A percentile compares a stretch with the other conserved stretches of the same genome.
phyloP scores from a whole-genome alignment of 1,140 invertebrate genomes.

The Heterodera schachtii region DNA sequence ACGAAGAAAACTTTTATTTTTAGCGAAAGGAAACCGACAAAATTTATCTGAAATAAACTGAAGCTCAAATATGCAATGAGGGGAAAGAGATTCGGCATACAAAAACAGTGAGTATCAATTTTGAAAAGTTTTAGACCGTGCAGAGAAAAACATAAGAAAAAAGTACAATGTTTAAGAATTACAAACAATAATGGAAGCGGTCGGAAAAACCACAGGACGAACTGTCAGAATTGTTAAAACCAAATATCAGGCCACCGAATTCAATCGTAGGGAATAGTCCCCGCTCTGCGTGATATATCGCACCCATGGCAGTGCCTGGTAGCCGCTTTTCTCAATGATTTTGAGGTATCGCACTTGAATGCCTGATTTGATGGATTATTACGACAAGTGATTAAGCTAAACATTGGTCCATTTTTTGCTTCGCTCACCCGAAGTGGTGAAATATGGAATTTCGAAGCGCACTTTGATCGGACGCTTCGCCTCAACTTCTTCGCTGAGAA shows the following conservation, averaged over 20 bases:
- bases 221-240: neutral
- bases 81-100: no score
- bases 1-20: no score
- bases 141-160: neutral
- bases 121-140: neutral
- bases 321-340: slow-evolving; percentile 99
- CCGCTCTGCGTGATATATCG: slow-evolving; percentile 97
- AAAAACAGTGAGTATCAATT: neutral
- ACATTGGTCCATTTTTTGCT: no score
- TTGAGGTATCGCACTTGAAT: slow-evolving; percentile 85
- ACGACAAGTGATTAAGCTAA: neutral
- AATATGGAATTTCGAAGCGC: slow-evolving; percentile 99
- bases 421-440: slow-evolving; percentile 85
- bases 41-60: neutral
- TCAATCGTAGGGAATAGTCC: slow-evolving; percentile 90
- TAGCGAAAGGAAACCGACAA: neutral
- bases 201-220: neutral
- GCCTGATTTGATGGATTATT: neutral
- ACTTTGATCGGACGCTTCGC: slow-evolving; percentile 97
- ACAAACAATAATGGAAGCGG: neutral
- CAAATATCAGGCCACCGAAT: neutral
- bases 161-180: neutral
- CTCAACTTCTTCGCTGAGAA: slow-evolving; percentile 90
- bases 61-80: no score
- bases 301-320: slow-evolving; percentile 98